phyloP scores from a whole-genome alignment of 2,113 vertebrate genomes.

The Ammodramus savannarum region DNA sequence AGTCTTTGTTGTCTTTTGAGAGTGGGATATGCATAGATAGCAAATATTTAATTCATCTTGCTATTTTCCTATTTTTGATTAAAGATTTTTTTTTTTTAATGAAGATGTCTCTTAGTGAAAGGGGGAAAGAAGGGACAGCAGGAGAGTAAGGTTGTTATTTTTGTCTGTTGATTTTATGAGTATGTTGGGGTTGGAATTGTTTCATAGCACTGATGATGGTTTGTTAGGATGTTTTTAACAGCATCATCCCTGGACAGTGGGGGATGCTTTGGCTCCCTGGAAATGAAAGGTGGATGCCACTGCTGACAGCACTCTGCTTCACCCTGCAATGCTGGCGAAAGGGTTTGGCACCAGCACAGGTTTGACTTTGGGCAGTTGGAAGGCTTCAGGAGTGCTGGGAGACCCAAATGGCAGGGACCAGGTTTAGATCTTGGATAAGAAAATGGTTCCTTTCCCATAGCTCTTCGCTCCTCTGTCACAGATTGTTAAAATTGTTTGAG shows the following conservation, averaged over 20 bases:
- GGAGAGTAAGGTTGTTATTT: neutral
- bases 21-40: neutral
- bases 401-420: neutral
- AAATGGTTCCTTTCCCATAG: neutral
- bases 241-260: neutral
- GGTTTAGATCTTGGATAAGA: neutral
- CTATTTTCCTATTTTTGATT: neutral
- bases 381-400: neutral
- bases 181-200: neutral
- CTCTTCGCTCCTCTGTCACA: neutral
- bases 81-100: neutral
- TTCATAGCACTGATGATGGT: neutral
- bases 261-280: rapidly evolving
- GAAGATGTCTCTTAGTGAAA: neutral
- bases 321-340: neutral
- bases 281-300: neutral
- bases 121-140: neutral
- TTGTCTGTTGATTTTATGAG: neutral
- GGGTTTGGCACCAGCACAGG: too few species aligned
- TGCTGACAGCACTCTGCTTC: rapidly evolving
- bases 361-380: neutral
- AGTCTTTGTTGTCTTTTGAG: neutral
- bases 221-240: neutral
- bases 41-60: neutral
- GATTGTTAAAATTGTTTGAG: too few species aligned